Evolutionary conservation across 2,113 vertebrate genomes (phyloP), one percentile per base, ranked within the genome.

Genomic region (Cyprinodon brontotheroides): DNA sequence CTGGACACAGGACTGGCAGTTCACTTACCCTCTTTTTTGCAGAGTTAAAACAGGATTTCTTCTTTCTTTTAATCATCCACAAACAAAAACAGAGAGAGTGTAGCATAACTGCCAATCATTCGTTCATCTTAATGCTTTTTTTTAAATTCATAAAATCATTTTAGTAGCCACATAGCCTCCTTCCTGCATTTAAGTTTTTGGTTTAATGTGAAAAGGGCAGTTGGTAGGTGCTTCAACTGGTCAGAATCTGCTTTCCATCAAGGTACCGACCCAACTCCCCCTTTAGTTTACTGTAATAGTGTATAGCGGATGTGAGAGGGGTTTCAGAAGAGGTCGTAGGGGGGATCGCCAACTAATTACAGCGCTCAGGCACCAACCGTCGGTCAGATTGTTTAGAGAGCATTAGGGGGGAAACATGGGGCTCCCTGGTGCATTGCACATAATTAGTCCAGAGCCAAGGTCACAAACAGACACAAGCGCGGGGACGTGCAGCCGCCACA

Each of bases 361-460:
- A 63, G 82, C 4, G 82, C 80, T 36, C 72, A 89, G 78, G 86
- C 86, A 88, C 81, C 88, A 89, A 83, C 83, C 78, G 86, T 82
- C 70, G 39, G 68, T 87, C 87, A 82, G 85, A 87, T 86, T 90
- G 88, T 91, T 89, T 87, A 91, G 79, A 87, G 88, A 86, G 91
- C 88, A 91, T 88, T 85, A 69, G 75, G 38, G 81, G 38, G 81
- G 83, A 61, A 57, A 75, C 74, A 64, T 61, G 74, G 75, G 73
- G 69, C 87, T 91, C 89, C 85, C 89, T 85, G 84, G 89, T 90
- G 85, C 84, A 90, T 89, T 85, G 89, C 80, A 86, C 82, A 80
- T 89, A 91, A 92, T 91, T 92, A 91, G 89, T 87, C 87, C 82
- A 85, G 68, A 87, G 82, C 67, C 88, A 91, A 91, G 91, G 91